phyloP scores from a whole-genome alignment of 2,888 invertebrate genomes.

The Entomobrya multifasciata region DNA sequence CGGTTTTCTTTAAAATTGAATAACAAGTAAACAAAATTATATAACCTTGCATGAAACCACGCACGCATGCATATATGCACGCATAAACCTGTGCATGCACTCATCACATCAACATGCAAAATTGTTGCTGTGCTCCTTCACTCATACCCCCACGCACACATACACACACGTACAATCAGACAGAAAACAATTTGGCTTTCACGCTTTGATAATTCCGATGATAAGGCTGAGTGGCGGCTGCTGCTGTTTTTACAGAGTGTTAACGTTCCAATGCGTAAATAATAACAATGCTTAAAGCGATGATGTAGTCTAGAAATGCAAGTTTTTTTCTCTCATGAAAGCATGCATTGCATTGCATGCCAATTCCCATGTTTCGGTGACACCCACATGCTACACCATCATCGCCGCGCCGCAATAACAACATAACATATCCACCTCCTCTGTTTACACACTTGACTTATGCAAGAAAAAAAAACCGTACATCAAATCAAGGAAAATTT shows the following conservation, averaged over 20 bases:
- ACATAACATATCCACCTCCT: not conserved
- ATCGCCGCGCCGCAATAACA: conserved; percentile 1
- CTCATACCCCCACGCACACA: not conserved
- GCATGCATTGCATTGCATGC: not conserved
- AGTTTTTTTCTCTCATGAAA: not conserved
- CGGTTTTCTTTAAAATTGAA: conserved; percentile 13
- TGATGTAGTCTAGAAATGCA: no score
- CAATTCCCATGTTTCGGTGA: conserved; percentile 48
- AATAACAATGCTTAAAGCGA: conserved; percentile 33
- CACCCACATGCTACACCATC: conserved; percentile 44
- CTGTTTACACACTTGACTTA: conserved; percentile 20
- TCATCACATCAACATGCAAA: not conserved
- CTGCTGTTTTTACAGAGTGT: not conserved
- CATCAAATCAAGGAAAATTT: not conserved
- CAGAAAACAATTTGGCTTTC: conserved; percentile 63
- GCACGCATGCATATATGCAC: not conserved
- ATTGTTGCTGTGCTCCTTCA: not conserved
- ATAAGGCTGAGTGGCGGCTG: conserved; percentile 3
- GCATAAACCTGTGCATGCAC: not conserved
- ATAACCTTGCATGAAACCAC: not conserved
- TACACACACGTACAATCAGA: not conserved
- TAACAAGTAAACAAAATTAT: not conserved
- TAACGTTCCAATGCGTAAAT: conserved; percentile 48
- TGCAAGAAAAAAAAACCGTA: not conserved
- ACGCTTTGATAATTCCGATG: conserved; percentile 56